Conservation (phyloP, 2,888 invertebrate species). For the Agrilus biguttatus region DNA sequence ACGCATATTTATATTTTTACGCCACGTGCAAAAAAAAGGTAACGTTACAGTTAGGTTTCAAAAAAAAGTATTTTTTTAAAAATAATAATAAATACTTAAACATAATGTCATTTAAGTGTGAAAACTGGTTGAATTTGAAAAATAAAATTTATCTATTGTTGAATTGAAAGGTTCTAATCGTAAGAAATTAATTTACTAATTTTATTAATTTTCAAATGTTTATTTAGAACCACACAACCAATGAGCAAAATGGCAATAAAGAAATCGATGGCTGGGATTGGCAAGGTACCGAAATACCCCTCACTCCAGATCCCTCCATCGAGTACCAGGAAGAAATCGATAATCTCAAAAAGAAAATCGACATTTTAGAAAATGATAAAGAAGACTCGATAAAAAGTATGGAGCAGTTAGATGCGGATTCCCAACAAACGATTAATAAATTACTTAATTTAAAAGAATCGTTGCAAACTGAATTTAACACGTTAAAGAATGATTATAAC, state of each 20-base stretch:
- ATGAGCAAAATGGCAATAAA: slow-evolving; percentile 1
- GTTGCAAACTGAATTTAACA: slow-evolving; percentile 24
- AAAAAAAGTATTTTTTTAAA: no score
- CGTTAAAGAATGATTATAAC: slow-evolving; percentile 32
- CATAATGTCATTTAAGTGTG: no score
- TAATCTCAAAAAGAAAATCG: slow-evolving; percentile 17
- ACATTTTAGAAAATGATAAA: slow-evolving; percentile 23
- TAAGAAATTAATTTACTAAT: no score
- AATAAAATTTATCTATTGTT: no score
- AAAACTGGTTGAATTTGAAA: no score
- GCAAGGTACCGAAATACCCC: slow-evolving; percentile 4
- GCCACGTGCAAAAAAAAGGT: no score
- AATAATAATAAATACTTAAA: no score
- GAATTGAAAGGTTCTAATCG: no score
- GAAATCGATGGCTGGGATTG: slow-evolving; percentile 7
- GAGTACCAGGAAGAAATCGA: slow-evolving; percentile 13
- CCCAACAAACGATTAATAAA: slow-evolving; percentile 26
- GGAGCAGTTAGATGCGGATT: slow-evolving; percentile 27
- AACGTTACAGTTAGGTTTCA: no score
- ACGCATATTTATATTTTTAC: no score
- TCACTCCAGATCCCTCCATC: slow-evolving; percentile 4
- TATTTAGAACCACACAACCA: no score
- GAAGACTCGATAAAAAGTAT: slow-evolving; percentile 20
- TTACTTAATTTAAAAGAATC: slow-evolving; percentile 24
- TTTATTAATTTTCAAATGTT: no score